These are phyloP conservation scores for Steatornis caripensis DNA, from an alignment of 2,113 vertebrate species.

Conservation along the genomic window DNA sequence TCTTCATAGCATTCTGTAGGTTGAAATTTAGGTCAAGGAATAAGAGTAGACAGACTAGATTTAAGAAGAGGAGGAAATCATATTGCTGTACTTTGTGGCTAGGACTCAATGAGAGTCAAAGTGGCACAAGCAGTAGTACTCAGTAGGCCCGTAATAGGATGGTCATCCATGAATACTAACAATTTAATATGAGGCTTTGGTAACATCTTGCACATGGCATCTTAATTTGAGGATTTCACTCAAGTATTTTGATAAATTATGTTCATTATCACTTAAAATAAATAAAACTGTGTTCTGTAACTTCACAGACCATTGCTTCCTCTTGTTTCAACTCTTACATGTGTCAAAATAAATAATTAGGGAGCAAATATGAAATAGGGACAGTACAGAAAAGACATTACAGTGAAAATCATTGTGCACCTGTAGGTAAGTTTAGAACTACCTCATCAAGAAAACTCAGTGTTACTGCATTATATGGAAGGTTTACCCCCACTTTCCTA, in stretches of 20 bases:
- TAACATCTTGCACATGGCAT: neutral
- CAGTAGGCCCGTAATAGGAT: neutral
- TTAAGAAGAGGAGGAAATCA: neutral
- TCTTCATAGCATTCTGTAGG: neutral
- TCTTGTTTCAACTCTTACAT: neutral
- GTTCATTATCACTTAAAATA: neutral
- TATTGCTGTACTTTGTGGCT: neutral
- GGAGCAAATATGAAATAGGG: neutral
- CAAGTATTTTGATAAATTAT: neutral
- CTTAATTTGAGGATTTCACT: neutral
- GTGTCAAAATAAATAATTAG: neutral
- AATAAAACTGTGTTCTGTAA: neutral
- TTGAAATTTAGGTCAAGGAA: neutral
- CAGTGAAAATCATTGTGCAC: neutral
- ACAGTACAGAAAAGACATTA: neutral
- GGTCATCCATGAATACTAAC: neutral
- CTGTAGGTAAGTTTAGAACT: neutral
- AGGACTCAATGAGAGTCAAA: neutral
- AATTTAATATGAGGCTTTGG: neutral
- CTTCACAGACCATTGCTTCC: neutral
- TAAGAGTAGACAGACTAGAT: neutral
- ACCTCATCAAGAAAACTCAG: neutral
- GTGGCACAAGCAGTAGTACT: neutral
- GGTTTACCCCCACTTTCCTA: neutral
- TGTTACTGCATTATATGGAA: no score